phyloP scores from a whole-genome alignment of 23 tunicate species.

The Botrylloides violaceus region DNA sequence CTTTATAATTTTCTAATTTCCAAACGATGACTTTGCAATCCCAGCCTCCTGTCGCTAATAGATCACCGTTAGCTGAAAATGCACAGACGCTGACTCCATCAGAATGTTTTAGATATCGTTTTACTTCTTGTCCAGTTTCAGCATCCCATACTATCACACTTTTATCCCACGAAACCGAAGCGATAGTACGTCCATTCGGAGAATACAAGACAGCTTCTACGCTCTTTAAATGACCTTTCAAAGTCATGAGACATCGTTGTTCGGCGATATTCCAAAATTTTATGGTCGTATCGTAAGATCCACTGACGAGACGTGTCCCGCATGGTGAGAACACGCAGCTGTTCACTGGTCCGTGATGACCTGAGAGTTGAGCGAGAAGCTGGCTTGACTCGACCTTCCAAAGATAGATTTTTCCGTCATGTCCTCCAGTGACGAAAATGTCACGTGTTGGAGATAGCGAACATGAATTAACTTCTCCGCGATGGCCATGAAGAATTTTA shows the following conservation, averaged over 20 bases:
- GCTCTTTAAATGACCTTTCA: conserved; percentile 59
- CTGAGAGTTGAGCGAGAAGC: conserved; percentile 37
- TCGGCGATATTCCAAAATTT: conserved; percentile 15
- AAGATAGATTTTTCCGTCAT: conserved; percentile 47
- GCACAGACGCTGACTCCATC: conserved; percentile 70
- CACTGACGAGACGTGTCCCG: conserved; percentile 59
- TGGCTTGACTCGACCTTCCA: conserved; percentile 51
- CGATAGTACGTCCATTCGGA: conserved; percentile 26
- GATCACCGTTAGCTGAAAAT: conserved; percentile 31
- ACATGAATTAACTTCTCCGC: conserved; percentile 64
- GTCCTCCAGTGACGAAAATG: conserved; percentile 65
- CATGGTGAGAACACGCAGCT: conserved; percentile 55
- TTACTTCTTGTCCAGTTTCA: conserved; percentile 27
- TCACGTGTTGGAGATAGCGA: conserved; percentile 41
- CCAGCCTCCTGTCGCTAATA: conserved; percentile 87
- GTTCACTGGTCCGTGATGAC: conserved; percentile 77
- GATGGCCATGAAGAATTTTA: conserved; percentile 8
- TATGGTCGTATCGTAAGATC: conserved; percentile 55
- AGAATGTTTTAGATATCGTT: conserved; percentile 38
- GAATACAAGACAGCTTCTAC: conserved; percentile 70
- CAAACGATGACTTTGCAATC: conserved; percentile 56
- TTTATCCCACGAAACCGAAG: conserved; percentile 86
- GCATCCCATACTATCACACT: conserved; percentile 54
- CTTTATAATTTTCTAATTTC: conserved; percentile 28
- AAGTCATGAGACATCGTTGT: background rate